These are phyloP conservation scores for Penelope pileata DNA, from an alignment of 2,113 vertebrate genomes.

Conservation along the genomic window DNA sequence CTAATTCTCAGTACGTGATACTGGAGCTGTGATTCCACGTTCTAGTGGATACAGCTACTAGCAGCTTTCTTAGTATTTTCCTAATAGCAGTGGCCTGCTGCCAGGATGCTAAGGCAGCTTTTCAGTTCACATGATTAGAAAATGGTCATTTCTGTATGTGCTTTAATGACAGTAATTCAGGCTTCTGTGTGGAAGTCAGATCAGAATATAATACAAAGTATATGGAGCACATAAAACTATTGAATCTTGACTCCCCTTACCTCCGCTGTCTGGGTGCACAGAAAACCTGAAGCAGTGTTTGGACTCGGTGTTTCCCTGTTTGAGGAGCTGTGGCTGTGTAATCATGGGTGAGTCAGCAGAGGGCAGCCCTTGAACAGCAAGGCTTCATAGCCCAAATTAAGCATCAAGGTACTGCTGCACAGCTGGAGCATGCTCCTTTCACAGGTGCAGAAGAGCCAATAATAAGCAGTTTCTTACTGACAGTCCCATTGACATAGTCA, in stretches of 20 bases:
- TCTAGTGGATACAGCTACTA: not conserved
- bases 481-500: not conserved
- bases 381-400: not conserved
- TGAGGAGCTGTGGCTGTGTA: not conserved
- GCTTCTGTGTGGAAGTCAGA: not conserved
- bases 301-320: accelerated
- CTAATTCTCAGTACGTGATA: accelerated
- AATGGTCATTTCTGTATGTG: not conserved
- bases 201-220: not conserved
- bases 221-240: not conserved
- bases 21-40: not conserved
- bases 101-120: not conserved
- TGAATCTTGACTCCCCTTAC: not conserved
- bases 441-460: not conserved
- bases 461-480: not conserved
- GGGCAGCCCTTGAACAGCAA: not conserved
- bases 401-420: not conserved
- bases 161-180: not conserved
- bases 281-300: not conserved
- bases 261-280: not conserved
- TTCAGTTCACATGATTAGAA: not conserved
- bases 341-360: not conserved
- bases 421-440: not conserved
- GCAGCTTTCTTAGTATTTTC: not conserved
- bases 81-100: not conserved